Percentiles rank a stretch among this genome's conserved stretches.
phyloP scores from a whole-genome alignment of 2,888 invertebrate genomes.

The Drosophila kanekoi region DNA sequence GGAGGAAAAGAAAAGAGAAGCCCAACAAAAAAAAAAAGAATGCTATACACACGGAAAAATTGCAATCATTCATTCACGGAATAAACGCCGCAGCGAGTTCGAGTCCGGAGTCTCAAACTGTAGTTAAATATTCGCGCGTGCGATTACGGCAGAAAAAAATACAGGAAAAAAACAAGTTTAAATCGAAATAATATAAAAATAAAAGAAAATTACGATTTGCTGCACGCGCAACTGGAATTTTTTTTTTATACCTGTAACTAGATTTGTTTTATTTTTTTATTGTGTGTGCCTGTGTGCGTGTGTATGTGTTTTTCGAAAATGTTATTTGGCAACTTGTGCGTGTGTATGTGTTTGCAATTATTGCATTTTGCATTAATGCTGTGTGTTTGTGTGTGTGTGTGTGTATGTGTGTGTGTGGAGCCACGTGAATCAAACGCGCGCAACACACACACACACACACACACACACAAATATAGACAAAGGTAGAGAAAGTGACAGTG shows the following conservation, averaged over 20 bases:
- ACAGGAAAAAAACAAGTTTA: constrained; percentile 5
- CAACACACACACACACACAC: constrained; percentile 46
- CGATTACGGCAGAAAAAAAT: constrained; percentile 5
- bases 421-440: constrained; percentile 76
- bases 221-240: constrained; percentile 18
- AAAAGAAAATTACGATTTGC: constrained; percentile 12
- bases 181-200: constrained; percentile 1
- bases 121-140: constrained; percentile 35
- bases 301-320: constrained; percentile 18
- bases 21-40: constrained; percentile 43
- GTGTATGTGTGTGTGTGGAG: constrained; percentile 49
- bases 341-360: constrained; percentile 37
- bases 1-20: not conserved
- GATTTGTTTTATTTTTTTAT: constrained; percentile 8
- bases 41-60: constrained; percentile 82
- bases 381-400: constrained; percentile 21
- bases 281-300: not conserved
- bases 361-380: constrained; percentile 43
- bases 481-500: constrained; percentile 63
- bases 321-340: constrained; percentile 27
- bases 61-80: constrained; percentile 81
- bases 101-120: constrained; percentile 32
- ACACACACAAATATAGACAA: constrained; percentile 7
- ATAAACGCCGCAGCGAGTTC: constrained; percentile 56
- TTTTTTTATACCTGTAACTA: constrained; percentile 29